A percentile compares a stretch with the other conserved stretches of the same genome.
Evolutionary conservation across 2,113 vertebrate species (phyloP).

Genomic region (Microtus ochrogaster): DNA sequence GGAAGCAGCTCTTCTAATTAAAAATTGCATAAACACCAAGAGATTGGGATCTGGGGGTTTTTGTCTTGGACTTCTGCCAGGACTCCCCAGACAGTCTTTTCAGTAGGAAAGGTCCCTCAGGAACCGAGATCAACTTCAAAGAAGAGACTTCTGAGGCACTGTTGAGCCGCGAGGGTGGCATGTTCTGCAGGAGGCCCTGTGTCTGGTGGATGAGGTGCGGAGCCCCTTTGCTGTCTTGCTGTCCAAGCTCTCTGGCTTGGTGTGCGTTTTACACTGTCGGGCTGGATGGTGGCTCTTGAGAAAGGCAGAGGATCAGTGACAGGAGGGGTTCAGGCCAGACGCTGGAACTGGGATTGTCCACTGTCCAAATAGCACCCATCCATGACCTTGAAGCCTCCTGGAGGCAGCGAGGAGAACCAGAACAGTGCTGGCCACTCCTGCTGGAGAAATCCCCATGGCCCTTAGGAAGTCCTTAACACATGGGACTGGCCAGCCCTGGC

Average conservation of each 20-base stretch:
- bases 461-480: neutral
- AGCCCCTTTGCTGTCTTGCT: neutral
- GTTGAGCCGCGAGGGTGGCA: neutral
- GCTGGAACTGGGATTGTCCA: neutral
- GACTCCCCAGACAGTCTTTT: conserved; percentile 75
- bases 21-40: conserved; percentile 78
- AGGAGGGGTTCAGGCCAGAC: neutral
- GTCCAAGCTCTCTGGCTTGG: neutral
- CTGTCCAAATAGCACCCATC: neutral
- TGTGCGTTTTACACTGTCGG: neutral
- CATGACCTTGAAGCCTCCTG: neutral
- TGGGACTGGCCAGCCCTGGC: neutral
- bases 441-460: neutral
- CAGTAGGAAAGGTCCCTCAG: conserved; percentile 77
- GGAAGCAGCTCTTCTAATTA: conserved; percentile 60
- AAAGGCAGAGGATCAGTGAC: accelerated
- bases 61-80: conserved; percentile 73
- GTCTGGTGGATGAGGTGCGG: neutral
- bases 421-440: neutral
- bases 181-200: neutral
- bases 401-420: neutral
- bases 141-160: conserved; percentile 67
- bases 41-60: conserved; percentile 80
- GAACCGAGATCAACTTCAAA: conserved; percentile 78
- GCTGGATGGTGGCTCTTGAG: neutral